Conservation (phyloP, 2,797 vertebrate genomes). For the Anisognathus igniventris region DNA sequence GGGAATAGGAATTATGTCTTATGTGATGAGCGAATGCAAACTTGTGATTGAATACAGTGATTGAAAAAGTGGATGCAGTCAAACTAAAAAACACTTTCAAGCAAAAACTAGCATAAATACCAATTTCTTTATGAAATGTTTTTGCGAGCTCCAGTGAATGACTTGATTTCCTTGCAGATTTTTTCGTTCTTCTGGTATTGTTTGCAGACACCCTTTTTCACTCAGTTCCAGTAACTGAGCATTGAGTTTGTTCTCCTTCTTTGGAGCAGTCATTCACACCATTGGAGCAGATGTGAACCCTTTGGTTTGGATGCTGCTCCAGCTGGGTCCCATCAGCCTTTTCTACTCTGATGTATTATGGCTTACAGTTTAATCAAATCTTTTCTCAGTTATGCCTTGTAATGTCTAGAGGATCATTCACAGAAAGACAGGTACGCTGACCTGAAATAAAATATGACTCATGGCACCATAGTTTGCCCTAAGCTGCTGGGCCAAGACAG, state of each 20-base stretch:
- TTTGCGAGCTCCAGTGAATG: not conserved
- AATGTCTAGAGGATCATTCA: not conserved
- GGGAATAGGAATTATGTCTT: not conserved
- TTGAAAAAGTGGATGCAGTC: not conserved
- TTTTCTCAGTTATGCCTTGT: not conserved
- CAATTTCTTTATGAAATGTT: not conserved
- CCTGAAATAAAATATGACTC: not conserved
- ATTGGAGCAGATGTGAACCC: not conserved
- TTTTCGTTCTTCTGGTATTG: not conserved
- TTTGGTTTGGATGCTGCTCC: not conserved
- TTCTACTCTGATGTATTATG: not conserved
- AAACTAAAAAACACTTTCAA: not conserved
- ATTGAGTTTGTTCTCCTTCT: not conserved
- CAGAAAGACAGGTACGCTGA: fast-evolving
- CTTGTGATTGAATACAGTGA: not conserved
- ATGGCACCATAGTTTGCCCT: not conserved
- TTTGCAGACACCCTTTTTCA: not conserved
- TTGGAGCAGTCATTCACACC: not conserved
- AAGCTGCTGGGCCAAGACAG: not conserved
- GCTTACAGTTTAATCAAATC: not conserved
- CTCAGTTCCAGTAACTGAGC: not conserved
- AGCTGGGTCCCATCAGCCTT: not conserved
- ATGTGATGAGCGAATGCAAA: not conserved
- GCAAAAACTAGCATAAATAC: not conserved
- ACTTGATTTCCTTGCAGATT: not conserved